Evolutionary conservation across 2,797 vertebrate species (phyloP).

Genomic region (Novumbra hubbsi): DNA sequence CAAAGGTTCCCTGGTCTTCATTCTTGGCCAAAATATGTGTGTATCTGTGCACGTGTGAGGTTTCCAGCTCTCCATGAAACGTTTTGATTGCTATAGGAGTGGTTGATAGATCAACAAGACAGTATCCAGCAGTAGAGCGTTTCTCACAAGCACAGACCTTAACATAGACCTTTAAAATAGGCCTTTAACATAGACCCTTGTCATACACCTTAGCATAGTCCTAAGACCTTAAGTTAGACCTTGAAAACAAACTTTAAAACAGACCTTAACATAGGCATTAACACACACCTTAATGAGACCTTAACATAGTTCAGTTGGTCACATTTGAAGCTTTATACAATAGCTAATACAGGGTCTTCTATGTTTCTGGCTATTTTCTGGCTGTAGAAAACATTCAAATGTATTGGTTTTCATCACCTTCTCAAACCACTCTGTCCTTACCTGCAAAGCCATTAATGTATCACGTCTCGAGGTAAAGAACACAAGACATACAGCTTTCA

Average conservation of each 20-base stretch:
- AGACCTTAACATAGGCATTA: too few relatives aligned
- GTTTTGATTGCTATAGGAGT: slow-evolving; percentile 41
- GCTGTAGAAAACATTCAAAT: background rate
- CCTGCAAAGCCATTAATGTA: background rate
- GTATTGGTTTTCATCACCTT: slow-evolving; percentile 39
- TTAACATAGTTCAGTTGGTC: background rate
- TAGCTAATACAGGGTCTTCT: background rate
- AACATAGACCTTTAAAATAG: background rate
- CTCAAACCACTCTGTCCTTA: slow-evolving; percentile 15
- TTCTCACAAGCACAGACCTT: background rate
- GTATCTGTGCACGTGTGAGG: slow-evolving; percentile 26
- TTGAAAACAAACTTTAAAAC: too few relatives aligned
- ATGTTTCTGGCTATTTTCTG: background rate
- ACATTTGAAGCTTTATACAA: background rate
- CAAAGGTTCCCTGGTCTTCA: background rate
- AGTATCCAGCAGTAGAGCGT: slow-evolving; percentile 30
- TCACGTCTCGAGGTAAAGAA: background rate
- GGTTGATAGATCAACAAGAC: slow-evolving; percentile 28
- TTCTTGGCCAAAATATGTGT: background rate
- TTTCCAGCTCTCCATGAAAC: slow-evolving; percentile 55
- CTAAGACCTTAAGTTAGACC: too few relatives aligned
- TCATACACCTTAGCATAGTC: background rate
- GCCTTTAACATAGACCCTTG: background rate
- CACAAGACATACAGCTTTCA: background rate
- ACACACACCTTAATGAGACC: too few relatives aligned